Base-by-base conservation (phyloP, 2,113 vertebrate genomes). In the Siniperca chuatsi region DNA sequence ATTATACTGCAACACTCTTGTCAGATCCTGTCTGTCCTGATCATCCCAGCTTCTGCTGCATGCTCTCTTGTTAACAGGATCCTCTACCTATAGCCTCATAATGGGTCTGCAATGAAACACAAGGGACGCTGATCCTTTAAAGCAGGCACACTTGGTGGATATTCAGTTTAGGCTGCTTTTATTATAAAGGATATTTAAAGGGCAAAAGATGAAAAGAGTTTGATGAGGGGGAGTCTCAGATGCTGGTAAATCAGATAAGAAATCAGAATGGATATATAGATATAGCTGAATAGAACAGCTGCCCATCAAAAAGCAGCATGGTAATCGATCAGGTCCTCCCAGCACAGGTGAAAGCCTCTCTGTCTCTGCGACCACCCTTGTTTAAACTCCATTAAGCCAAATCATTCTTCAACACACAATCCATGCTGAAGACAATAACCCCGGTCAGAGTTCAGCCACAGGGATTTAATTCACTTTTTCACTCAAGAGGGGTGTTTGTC, bases 1-100 rank as follows among this genome's bases (percentile, higher is more conserved):
- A 93, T 88, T 81, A 78, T 37, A 68, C 85, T 61, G 85, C 83
- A 89, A 62, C 44, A 29, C 74, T 77, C 79, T 62, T 44, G 37
- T 82, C 73, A 69, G 81, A 52, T 82, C 23, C 23, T 40, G 65
- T 67, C 66, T 72, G 73, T 60, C 78, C 69, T 78, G 48, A 77
- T 68, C 29, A 35, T 52, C 2, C 16, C 62, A 20, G 69, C 74
- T 83, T 50, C 77, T 68, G 58, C 65, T 52, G 16, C 79, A n/a
- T 16, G 44, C 9, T 20, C 60, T 78, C 20, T n/a, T 25, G 40
- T 64, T 77, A 62, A 72, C 62, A 25, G 46, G 40, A 37, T 37
- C 35, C 2, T 37, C 35, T 37, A 37, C 35, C 35, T 37, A 37
- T 37, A 37, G 2, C 35, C 35, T 37, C 35, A 37, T 37, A 37